Evolutionary conservation across 2,797 vertebrate genomes (phyloP), one percentile per base, ranked within the genome.

Genomic region (Cottoperca gobio): DNA sequence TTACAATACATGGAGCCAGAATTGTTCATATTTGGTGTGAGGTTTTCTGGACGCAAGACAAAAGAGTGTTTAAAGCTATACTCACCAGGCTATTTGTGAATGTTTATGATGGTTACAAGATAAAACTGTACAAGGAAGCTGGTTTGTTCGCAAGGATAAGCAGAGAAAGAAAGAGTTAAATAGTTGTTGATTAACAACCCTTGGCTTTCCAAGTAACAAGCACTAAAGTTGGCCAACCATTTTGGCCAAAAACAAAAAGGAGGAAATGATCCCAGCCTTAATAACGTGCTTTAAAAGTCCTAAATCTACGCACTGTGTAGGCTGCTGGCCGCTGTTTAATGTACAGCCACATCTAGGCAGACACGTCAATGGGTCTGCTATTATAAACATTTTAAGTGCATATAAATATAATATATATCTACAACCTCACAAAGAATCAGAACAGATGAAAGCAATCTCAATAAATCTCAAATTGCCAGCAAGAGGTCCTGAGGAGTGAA

Each of bases 321-420:
- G 5, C 48, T 46, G 58, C 66, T 64, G 66, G 28, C 66, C 72
- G 69, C 43, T 57, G 62, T 78, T 83, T 75, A 62, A 79, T 77
- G 65, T 71, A 40, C 42, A 70, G 71, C 65, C 28, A 78, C 53
- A 46, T 63, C 26, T 16, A 61, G 33, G 21, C 58, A 55, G 37
- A 84, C 35, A 78, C 68, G 70, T 76, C 35, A 76, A 63, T 76
- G 19, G 35, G 14, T 71, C 48, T 57, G 60, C 40, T 76, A 60
- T 80, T 65, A 69, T 48, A 85, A 83, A 82, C 61, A 79, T 69
- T 73, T 77, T 26, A 69, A 78, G 73, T 79, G 63, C 37, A 60
- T 43, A 52, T 6, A 24, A 52, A 52, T 26, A 50, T 24, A 50
- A 70, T 50, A 67, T 35, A 71, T 73, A 64, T 63, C 24, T 31